A percentile compares a stretch with the other conserved stretches of the same genome.
Conservation (phyloP, 37 sponge, comb jelly and placozoan genomes). For the Hexactinellida sp. region DNA sequence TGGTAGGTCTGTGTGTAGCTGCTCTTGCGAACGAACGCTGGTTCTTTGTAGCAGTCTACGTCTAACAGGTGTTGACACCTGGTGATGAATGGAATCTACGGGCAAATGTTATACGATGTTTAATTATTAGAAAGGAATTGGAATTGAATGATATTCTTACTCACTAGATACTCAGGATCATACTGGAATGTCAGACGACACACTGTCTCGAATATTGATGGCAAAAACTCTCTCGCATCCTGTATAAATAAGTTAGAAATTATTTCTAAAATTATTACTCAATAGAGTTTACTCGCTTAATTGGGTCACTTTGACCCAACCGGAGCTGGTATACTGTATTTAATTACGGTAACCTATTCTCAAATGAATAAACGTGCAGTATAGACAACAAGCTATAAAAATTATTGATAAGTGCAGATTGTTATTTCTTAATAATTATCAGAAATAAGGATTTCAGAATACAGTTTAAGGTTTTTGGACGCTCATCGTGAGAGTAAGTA, state of each 20-base stretch:
- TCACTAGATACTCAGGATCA: neutral
- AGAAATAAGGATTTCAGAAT: no score
- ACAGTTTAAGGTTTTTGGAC: neutral
- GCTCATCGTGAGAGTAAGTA: constrained; percentile 9
- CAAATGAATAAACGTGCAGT: no score
- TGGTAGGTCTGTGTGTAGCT: neutral
- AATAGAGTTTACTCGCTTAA: no score
- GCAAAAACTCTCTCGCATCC: neutral
- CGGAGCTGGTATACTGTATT: no score
- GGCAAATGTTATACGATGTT: neutral
- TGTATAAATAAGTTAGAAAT: neutral
- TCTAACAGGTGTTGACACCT: neutral
- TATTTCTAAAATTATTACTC: no score
- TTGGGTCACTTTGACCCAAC: no score
- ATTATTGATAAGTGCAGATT: no score
- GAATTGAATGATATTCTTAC: no score
- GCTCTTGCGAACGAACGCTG: neutral
- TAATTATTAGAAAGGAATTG: no score
- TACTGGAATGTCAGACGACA: neutral
- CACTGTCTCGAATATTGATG: neutral
- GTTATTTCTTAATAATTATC: no score
- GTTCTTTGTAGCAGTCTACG: neutral
- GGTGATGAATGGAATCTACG: neutral
- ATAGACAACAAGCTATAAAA: no score
- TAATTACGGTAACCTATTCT: no score